Conservation (phyloP, 2,113 vertebrate genomes). For the Rhea americana region DNA sequence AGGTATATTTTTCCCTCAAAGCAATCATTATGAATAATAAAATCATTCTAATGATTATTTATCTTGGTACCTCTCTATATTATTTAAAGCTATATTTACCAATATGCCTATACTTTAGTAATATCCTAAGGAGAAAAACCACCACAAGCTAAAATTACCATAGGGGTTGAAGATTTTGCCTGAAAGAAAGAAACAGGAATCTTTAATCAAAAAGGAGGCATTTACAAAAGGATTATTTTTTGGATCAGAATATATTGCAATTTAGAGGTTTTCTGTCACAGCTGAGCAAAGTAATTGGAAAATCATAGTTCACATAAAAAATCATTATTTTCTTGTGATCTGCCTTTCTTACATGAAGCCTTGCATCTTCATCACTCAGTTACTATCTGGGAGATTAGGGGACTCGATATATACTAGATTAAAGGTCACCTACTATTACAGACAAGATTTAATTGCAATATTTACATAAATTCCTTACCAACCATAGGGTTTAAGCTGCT, state of each 20-base stretch:
- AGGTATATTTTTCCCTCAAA: background rate
- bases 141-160: background rate
- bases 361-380: conserved; percentile 59
- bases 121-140: background rate
- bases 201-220: conserved; percentile 61
- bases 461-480: conserved; percentile 42
- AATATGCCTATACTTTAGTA: background rate
- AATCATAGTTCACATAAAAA: conserved; percentile 61
- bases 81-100: background rate
- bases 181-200: background rate
- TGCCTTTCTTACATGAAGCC: conserved; percentile 45
- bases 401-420: conserved; percentile 52
- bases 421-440: conserved; percentile 66
- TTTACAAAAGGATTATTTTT: conserved; percentile 67
- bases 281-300: conserved; percentile 73
- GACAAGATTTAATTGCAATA: conserved; percentile 63
- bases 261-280: conserved; percentile 59
- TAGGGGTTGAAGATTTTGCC: background rate
- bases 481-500: background rate
- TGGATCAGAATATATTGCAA: conserved; percentile 30
- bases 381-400: conserved; percentile 61
- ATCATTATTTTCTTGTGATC: conserved; percentile 65
- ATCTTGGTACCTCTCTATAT: background rate
- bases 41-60: background rate
- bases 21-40: background rate